Evolutionary conservation across 2,797 vertebrate species (phyloP), one percentile per base, ranked within the genome.

Genomic region (Syngnathus rostellatus): DNA sequence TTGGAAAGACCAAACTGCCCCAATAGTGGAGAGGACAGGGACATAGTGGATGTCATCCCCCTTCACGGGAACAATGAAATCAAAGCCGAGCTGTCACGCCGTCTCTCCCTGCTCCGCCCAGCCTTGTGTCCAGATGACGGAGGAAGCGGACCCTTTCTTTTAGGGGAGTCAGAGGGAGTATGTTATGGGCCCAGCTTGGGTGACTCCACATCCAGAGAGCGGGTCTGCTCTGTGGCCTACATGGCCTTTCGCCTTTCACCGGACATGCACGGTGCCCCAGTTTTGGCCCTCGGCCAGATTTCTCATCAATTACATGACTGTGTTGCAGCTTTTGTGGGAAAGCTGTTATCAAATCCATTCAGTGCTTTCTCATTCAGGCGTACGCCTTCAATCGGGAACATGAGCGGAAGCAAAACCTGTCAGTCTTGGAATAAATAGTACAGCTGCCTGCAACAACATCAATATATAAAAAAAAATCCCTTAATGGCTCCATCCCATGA

Each of bases 181-280:
- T 77, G 58, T 72, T 67, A 19, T 41, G 62, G 75, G 70, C 72
- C 40, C 55, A 66, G 71, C 73, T 74, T 37, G 61, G 78, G 80
- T 86, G 88, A 89, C 84, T 88, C 76, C 73, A 86, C 83, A 82
- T 81, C 78, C 76, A 83, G 68, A 81, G 76, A 82, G 75, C 84
- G 85, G 83, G 83, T 90, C 88, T 92, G 90, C 80, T 82, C 57
- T n/a, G 54, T 90, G 90, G 83, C 90, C 91, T 83, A 72, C 68
- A 60, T 87, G 88, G 83, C 88, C 86, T 85, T 75, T 68, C 8
- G 37, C 70, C 75, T 66, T 69, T 64, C 57, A 11, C 79, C 72
- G 84, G 86, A 91, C 82, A 84, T 68, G 51, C 67, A 86, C 77
- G 81, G 61, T 67, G 58, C 53, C 71, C 37, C 16, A 68, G 40